A percentile compares a stretch with the other conserved stretches of the same genome.
Evolutionary conservation across 2,113 vertebrate genomes (phyloP).

Genomic region (Eubucco bourcierii): DNA sequence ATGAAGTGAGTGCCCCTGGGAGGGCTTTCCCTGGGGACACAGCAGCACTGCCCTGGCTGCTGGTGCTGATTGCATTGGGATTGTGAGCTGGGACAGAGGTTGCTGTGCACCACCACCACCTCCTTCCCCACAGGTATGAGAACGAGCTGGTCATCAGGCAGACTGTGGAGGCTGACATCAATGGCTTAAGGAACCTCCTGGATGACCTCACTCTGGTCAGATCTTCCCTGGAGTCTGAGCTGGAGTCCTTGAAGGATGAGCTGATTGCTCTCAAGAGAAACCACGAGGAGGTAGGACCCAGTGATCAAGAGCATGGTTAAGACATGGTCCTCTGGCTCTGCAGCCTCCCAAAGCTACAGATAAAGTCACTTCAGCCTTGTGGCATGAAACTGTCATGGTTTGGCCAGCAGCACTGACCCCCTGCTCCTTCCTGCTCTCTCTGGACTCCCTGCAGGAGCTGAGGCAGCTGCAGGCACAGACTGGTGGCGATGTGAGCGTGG

Average conservation of each 20-base stretch:
- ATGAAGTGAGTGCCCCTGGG: conserved; percentile 66
- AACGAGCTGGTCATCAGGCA: conserved; percentile 58
- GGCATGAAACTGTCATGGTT: no score
- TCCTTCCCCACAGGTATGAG: conserved; percentile 57
- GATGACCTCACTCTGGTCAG: conserved; percentile 58
- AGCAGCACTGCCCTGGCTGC: not conserved
- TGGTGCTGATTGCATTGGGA: not conserved
- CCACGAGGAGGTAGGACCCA: conserved; percentile 65
- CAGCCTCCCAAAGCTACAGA: not conserved
- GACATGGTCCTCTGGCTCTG: no score
- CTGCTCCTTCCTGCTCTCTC: not conserved
- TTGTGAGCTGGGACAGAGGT: not conserved
- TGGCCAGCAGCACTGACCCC: not conserved
- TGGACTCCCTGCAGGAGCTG: not conserved
- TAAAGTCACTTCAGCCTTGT: no score
- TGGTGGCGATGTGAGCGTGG: not conserved
- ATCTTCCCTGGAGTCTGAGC: conserved; percentile 15
- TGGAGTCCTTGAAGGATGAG: conserved; percentile 26
- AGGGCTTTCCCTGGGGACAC: not conserved
- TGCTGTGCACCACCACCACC: not conserved
- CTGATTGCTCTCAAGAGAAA: conserved; percentile 70
- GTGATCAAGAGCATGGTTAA: no score
- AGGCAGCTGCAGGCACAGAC: not conserved
- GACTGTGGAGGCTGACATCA: conserved; percentile 58
- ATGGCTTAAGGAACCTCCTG: conserved; percentile 62